Conservation (phyloP, 2,888 invertebrate genomes). For the Ormyrus rosae region DNA sequence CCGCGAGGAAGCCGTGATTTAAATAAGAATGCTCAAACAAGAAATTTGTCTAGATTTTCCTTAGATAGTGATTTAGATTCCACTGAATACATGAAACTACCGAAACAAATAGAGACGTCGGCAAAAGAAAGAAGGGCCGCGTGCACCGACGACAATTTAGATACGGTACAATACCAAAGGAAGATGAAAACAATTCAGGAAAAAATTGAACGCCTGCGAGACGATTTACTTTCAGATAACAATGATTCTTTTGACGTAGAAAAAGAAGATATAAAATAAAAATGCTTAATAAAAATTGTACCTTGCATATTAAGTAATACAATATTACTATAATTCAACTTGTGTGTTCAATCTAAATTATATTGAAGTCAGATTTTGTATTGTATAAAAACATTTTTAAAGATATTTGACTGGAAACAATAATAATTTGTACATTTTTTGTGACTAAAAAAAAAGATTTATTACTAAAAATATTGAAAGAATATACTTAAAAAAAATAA, state of each 20-base stretch:
- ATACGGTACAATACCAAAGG: background rate
- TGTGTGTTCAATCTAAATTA: background rate
- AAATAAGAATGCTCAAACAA: background rate
- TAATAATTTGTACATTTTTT: constrained; percentile 24
- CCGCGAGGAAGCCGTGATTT: background rate
- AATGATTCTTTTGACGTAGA: background rate
- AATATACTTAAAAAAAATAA: no score
- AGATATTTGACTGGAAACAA: background rate
- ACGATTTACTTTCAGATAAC: constrained; percentile 24
- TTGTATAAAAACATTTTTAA: background rate
- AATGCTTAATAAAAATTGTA: background rate
- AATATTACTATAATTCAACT: background rate
- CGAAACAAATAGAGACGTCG: background rate
- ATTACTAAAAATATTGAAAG: no score
- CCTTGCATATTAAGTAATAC: background rate
- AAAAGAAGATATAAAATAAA: background rate
- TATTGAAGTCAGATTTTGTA: background rate
- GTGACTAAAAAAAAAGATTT: background rate
- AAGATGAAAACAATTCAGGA: constrained; percentile 12
- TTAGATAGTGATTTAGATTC: constrained; percentile 3
- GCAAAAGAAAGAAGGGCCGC: background rate
- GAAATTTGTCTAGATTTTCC: background rate
- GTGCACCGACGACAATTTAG: background rate
- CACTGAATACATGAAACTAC: constrained; percentile 23
- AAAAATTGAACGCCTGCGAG: constrained; percentile 40